These are phyloP conservation scores for Saccostrea glomerata DNA, from an alignment of 1,140 invertebrate species.

Conservation along the genomic window DNA sequence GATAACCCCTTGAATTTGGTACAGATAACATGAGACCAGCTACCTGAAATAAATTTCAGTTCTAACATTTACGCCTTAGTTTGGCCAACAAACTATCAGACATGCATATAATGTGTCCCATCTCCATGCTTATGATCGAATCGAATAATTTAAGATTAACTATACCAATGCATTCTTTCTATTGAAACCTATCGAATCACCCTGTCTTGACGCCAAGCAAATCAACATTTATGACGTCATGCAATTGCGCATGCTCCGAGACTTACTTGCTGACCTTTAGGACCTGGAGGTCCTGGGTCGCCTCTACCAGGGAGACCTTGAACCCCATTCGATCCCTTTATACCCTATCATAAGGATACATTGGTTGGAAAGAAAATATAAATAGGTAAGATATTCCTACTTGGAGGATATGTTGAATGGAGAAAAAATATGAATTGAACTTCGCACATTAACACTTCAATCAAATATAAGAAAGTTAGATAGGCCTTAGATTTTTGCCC, in stretches of 20 bases:
- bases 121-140: neutral
- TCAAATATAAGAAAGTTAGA: too few relatives aligned
- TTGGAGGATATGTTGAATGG: neutral
- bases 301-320: slow-evolving; percentile 37
- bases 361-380: neutral
- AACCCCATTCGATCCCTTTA: slow-evolving; percentile 23
- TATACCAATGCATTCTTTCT: neutral
- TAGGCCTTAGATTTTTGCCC: too few relatives aligned
- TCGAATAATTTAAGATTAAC: neutral
- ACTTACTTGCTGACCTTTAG: slow-evolving; percentile 49
- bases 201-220: neutral
- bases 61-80: neutral
- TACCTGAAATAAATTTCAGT: slow-evolving; percentile 40
- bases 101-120: neutral
- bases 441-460: too few relatives aligned
- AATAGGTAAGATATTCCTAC: neutral
- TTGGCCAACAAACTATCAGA: neutral
- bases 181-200: neutral
- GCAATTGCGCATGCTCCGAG: neutral
- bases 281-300: slow-evolving; percentile 47
- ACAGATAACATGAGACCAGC: slow-evolving; percentile 14
- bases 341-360: neutral
- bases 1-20: slow-evolving; percentile 20
- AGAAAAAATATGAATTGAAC: neutral
- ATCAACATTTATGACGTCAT: neutral